Base-by-base conservation (phyloP, 2,888 invertebrate species). In the Noctua janthe region DNA sequence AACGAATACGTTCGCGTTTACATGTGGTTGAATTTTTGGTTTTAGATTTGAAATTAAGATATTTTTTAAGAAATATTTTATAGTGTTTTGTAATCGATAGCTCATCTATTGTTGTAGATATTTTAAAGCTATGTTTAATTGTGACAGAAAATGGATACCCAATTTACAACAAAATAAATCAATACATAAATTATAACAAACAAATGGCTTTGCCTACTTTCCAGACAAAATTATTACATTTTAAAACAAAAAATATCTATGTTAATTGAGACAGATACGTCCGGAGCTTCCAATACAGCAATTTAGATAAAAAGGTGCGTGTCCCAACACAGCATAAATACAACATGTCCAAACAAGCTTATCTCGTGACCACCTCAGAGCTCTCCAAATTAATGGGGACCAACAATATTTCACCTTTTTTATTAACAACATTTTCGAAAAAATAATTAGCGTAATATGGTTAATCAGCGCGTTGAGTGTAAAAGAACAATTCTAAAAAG, bases 351-450 rank as follows among this genome's bases (percentile, higher is more conserved):
- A 94, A 96, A 95, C 94, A 95, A 88, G 90, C 92, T 96, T 96
- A 96, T 96, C 96, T 90, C 75, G 79, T 95, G 96, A 93, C 96
- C 96, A 96, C 96, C 96, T 94, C 90, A 92, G 94, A 94, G 96
- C 92, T 92, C 90, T 92, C 92, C 90, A 95, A 93, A 96, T 96
- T 95, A 96, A 96, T 96, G 96, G 95, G 73, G 88, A 83, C 89
- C 91, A 88, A 90, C 88, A 92, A 94, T 92, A 93, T 93, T 87
- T 91, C 91, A 90, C 89, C 82, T 91, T 92, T 93, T 93, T 90
- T 88, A 87, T 86, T 86, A 84, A 85, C 83, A 87, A 78, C 77
- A 79, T 82, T 86, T 85, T 87, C 73, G 75, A 81, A 83, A 88
- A 88, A 78, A 86, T 88, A 84, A 86, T 89, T 85, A 86, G 88